phyloP scores from a whole-genome alignment of 2,113 vertebrate species.

The Phrynosoma platyrhinos region DNA sequence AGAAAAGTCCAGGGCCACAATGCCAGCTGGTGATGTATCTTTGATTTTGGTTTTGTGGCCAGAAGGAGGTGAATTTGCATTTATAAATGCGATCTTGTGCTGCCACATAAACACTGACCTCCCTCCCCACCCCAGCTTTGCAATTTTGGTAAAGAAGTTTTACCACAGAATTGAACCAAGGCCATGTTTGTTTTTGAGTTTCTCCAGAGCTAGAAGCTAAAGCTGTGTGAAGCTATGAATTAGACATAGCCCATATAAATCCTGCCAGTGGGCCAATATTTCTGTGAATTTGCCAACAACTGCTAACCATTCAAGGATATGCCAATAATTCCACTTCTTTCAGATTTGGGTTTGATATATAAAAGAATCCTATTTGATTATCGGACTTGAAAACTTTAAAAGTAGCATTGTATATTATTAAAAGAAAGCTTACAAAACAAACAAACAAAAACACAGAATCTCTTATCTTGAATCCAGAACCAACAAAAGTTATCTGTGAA shows the following conservation, averaged over 20 bases:
- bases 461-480: neutral
- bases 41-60: neutral
- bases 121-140: neutral
- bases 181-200: constrained; percentile 15
- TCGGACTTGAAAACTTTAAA: neutral
- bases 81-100: constrained; percentile 1
- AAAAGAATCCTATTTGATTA: neutral
- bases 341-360: neutral
- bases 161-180: constrained; percentile 10
- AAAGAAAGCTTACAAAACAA: neutral
- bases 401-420: neutral
- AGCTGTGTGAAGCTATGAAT: constrained; percentile 7
- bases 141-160: neutral
- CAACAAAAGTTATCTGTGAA: neutral
- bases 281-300: neutral
- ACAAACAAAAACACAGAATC: too few relatives aligned
- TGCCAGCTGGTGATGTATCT: neutral
- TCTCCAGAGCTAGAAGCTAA: constrained; percentile 6
- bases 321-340: neutral
- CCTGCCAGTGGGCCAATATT: neutral
- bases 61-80: neutral
- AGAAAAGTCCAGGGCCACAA: constrained; percentile 2
- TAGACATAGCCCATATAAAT: constrained; percentile 14
- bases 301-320: neutral
- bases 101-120: too few relatives aligned